A percentile compares a stretch with the other conserved stretches of the same genome.
Conservation (phyloP, 2,888 invertebrate species). For the Gnatocerus cornutus region DNA sequence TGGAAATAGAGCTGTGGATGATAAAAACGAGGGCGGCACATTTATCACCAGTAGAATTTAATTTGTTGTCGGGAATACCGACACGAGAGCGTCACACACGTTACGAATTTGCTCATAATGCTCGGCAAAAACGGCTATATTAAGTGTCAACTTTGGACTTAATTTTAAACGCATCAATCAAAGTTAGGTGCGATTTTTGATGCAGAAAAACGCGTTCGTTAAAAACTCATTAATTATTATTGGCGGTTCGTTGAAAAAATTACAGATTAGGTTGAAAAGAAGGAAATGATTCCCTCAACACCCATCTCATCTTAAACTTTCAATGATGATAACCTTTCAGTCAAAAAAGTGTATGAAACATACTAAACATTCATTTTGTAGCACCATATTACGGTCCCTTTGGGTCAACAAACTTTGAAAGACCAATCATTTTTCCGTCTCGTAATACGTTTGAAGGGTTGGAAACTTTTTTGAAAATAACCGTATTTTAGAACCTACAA, state of each 20-base stretch:
- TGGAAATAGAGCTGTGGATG: background rate
- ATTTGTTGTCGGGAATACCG: constrained; percentile 18
- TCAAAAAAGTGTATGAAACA: background rate
- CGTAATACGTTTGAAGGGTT: no score
- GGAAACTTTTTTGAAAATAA: no score
- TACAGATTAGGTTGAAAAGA: background rate
- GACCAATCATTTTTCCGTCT: no score
- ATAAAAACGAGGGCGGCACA: constrained; percentile 17
- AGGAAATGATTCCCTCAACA: no score
- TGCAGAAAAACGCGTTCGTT: constrained; percentile 2
- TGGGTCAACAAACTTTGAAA: no score
- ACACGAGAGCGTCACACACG: constrained; percentile 29
- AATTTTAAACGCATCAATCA: constrained; percentile 49
- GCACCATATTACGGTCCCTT: no score
- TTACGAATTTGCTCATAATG: constrained; percentile 10
- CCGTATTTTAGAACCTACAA: no score
- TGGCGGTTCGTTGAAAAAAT: constrained; percentile 8
- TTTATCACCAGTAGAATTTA: constrained; percentile 25
- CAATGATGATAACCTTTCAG: no score
- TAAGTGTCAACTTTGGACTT: constrained; percentile 33
- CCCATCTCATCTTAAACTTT: no score
- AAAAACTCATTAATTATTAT: constrained; percentile 35
- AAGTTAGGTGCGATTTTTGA: constrained; percentile 19
- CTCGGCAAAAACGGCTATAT: constrained; percentile 27
- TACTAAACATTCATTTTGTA: background rate